Evolutionary conservation across 2,797 vertebrate species (phyloP), one percentile per base, ranked within the genome.

Genomic region (Gymnothorax javanicus): DNA sequence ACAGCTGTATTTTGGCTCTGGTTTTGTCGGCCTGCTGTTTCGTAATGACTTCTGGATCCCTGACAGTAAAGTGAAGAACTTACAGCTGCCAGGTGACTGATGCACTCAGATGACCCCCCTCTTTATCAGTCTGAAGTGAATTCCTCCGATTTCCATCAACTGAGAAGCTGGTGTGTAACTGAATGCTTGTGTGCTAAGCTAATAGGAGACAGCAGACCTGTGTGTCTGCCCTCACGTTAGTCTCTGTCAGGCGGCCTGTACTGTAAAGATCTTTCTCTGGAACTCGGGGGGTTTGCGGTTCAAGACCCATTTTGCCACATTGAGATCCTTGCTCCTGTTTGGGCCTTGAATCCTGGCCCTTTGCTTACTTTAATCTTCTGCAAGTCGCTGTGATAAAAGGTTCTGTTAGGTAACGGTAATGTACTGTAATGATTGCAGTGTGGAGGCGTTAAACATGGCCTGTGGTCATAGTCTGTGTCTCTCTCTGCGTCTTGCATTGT

Each of bases 61-160:
- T 60, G 12, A 83, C 82, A 83, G 81, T 27, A 2, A 33, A 73
- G 33, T 73, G 33, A 73, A 33, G 27, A 33, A 27, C 13, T 62
- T 2, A 83, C 60, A 62, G 50, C 82, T 59, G 7, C 58, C 57
- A 62, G 17, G 57, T 83, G 82, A 83, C 82, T 83, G 82, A 83
- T 27, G 20, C 57, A 83, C 58, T 83, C 59, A 20, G 17, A 60
- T 43, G 60, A n/a, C 27, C 17, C 27, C 27, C 56, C 82, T 27
- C 50, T 25, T 27, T 59, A 27, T 60, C 82, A 33, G 82, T 60
- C 56, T 17, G 11, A 60, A 60, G 57, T 62, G n/a, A 83, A 83
- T 59, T 54, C n/a, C 54, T 0, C 5, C 7, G 23, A 69, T 69
- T n/a, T 67, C 64, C 20, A 23, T 67, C 60, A 4, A 20, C 13